phyloP scores from a whole-genome alignment of 2,888 invertebrate species.

The Bellardia bayeri region DNA sequence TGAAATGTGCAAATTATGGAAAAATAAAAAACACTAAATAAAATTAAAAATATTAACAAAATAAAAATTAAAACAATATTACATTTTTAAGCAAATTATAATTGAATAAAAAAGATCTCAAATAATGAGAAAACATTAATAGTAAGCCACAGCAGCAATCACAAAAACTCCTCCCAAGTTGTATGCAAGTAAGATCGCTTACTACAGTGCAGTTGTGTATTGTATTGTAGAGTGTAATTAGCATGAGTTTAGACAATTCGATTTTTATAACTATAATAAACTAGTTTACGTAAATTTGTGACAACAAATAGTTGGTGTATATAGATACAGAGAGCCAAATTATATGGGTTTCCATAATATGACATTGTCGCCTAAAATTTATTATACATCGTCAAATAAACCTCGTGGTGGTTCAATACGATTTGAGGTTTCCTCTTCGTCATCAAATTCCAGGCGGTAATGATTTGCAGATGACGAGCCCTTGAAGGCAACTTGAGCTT shows the following conservation, averaged over 20 bases:
- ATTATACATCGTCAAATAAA: constrained; percentile 92
- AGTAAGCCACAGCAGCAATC: constrained; percentile 67
- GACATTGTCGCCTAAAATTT: constrained; percentile 8
- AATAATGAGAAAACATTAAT: constrained; percentile 58
- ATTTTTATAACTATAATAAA: constrained; percentile 19
- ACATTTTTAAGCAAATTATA: constrained; percentile 58
- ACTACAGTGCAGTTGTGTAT: constrained; percentile 65
- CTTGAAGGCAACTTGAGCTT: constrained; percentile 84
- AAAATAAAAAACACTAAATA: constrained; percentile 52
- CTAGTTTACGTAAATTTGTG: constrained; percentile 57
- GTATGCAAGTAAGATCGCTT: constrained; percentile 37
- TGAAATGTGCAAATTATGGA: constrained; percentile 44
- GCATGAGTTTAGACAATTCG: constrained; percentile 68
- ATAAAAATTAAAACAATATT: constrained; percentile 66
- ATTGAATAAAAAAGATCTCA: constrained; percentile 29
- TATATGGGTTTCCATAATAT: not conserved
- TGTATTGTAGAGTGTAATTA: constrained; percentile 61
- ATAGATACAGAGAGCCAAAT: constrained; percentile 15
- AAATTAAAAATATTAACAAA: constrained; percentile 49
- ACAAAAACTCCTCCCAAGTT: constrained; percentile 39
- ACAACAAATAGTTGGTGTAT: constrained; percentile 29
- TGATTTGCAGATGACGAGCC: constrained; percentile 73
- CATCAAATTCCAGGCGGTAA: constrained; percentile 76
- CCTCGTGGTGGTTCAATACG: constrained; percentile 88
- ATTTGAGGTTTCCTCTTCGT: constrained; percentile 84